Conservation (phyloP, 1,140 invertebrate species). For the Cyclargus thomasi region DNA sequence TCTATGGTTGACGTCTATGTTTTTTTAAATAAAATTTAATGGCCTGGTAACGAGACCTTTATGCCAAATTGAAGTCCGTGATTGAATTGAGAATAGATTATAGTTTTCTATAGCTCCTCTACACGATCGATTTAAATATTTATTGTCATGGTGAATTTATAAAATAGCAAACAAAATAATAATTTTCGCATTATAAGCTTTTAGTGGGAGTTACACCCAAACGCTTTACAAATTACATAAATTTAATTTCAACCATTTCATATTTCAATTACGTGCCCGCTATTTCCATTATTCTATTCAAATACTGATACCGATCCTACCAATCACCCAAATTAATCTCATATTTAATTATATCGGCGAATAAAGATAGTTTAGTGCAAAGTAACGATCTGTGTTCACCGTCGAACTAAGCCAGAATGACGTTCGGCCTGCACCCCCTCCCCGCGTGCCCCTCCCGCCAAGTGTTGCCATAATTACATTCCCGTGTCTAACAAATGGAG, state of each 20-base stretch:
- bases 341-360: not conserved
- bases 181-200: no score
- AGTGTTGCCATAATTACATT: constrained; percentile 74
- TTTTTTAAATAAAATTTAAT: no score
- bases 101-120: no score
- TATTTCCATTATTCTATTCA: not conserved
- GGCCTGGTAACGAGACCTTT: no score
- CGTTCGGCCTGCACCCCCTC: constrained; percentile 41
- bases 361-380: constrained; percentile 43
- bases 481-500: constrained; percentile 75
- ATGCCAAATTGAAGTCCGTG: no score
- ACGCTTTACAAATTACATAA: not conserved
- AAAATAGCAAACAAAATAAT: no score
- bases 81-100: no score
- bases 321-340: not conserved
- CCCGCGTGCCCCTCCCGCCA: constrained; percentile 39
- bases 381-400: constrained; percentile 62
- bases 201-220: no score
- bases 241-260: not conserved
- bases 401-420: constrained; percentile 66
- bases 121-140: no score
- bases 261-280: not conserved
- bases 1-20: no score
- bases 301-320: not conserved
- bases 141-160: no score